These are phyloP conservation scores for Odontothrips loti DNA, from an alignment of 2,888 invertebrate genomes.

Conservation along the genomic window DNA sequence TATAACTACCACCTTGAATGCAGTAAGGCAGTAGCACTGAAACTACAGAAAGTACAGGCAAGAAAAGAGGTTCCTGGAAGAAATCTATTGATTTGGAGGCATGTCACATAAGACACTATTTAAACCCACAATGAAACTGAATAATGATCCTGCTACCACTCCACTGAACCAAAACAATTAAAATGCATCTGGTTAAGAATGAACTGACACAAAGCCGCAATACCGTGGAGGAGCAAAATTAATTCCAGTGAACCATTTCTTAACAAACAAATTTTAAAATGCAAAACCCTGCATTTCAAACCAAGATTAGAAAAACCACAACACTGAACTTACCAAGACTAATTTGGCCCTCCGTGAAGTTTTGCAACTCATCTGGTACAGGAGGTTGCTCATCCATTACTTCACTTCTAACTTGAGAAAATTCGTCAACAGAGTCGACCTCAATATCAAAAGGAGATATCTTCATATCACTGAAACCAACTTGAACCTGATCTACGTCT, in stretches of 20 bases:
- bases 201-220: not conserved
- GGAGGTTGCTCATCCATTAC: not conserved
- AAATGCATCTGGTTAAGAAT: not conserved
- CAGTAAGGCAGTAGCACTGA: not conserved
- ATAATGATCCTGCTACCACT: not conserved
- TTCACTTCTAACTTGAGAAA: not conserved
- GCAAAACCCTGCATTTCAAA: not conserved
- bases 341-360: not conserved
- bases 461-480: not conserved
- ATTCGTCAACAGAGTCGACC: not conserved
- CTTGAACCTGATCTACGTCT: constrained; percentile 39
- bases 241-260: too few species aligned
- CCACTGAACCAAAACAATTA: not conserved
- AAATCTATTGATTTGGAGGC: not conserved
- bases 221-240: too few species aligned
- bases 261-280: not conserved
- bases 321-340: not conserved
- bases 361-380: not conserved
- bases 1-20: not conserved
- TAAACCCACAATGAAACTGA: not conserved
- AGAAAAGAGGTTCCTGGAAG: not conserved
- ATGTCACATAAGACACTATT: too few species aligned
- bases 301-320: not conserved
- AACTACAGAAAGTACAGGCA: not conserved
- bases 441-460: not conserved